phyloP scores from a whole-genome alignment of 1,140 invertebrate genomes.

The Sinella curviseta region DNA sequence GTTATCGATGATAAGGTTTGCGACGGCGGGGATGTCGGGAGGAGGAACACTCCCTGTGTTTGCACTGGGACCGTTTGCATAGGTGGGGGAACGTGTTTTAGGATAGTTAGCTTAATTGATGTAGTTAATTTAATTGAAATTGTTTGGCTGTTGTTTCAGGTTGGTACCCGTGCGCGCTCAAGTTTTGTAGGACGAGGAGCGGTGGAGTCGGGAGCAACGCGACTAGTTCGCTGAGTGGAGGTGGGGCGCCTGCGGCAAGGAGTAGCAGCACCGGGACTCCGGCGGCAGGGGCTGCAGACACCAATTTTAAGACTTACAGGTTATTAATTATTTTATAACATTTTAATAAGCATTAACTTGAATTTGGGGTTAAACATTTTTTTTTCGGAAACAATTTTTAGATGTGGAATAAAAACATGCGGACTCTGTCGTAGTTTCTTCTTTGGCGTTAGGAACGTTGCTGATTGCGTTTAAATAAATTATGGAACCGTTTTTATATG shows the following conservation, averaged over 20 bases:
- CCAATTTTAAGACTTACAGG: background rate
- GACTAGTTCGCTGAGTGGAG: background rate
- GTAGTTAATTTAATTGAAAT: background rate
- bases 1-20: background rate
- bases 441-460: background rate
- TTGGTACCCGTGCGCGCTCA: slow-evolving; percentile 3
- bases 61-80: background rate
- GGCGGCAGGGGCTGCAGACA: background rate
- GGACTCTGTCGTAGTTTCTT: background rate
- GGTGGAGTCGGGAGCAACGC: background rate
- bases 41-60: background rate
- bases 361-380: too few species aligned
- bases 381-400: too few species aligned
- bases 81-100: background rate
- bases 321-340: too few species aligned
- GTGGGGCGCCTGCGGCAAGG: background rate
- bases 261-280: background rate
- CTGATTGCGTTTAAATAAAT: background rate
- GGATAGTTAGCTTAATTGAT: background rate
- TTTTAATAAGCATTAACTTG: background rate
- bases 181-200: background rate
- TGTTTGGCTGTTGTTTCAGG: background rate
- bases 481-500: too few species aligned
- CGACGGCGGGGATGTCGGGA: background rate
- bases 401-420: background rate